Conservation (phyloP, 1,140 invertebrate genomes). For the Euborellia annulipes region DNA sequence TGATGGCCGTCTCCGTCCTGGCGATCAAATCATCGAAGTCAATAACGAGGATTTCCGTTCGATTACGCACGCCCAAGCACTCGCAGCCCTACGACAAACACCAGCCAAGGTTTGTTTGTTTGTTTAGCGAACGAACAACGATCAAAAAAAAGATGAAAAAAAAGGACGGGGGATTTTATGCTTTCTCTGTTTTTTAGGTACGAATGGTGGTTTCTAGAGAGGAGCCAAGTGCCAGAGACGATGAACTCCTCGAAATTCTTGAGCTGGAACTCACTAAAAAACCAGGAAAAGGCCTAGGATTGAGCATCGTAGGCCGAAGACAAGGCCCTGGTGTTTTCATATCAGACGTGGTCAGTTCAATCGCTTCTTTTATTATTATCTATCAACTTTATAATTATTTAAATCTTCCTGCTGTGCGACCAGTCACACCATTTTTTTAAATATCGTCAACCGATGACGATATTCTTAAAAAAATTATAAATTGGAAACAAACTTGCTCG, state of each 20-base stretch:
- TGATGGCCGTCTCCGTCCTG: constrained; percentile 76
- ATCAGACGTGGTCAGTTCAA: constrained; percentile 71
- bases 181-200: constrained; percentile 39
- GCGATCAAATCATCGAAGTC: constrained; percentile 87
- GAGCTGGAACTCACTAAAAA: constrained; percentile 87
- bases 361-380: too few relatives aligned
- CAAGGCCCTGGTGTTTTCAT: constrained; percentile 83
- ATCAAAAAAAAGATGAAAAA: not conserved
- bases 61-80: constrained; percentile 42
- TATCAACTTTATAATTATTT: constrained; percentile 3
- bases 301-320: constrained; percentile 77
- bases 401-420: too few relatives aligned
- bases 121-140: not conserved
- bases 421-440: constrained; percentile 1
- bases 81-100: constrained; percentile 53
- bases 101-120: constrained; percentile 38
- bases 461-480: too few relatives aligned
- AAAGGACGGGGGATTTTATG: not conserved
- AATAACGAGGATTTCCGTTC: constrained; percentile 60
- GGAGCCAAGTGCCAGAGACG: constrained; percentile 44
- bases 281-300: constrained; percentile 78
- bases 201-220: constrained; percentile 80
- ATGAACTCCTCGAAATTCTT: constrained; percentile 60
- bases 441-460: too few relatives aligned
- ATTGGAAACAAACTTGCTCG: too few relatives aligned